These are phyloP conservation scores for Zootoca vivipara DNA, from an alignment of 2,113 vertebrate genomes.

Conservation along the genomic window DNA sequence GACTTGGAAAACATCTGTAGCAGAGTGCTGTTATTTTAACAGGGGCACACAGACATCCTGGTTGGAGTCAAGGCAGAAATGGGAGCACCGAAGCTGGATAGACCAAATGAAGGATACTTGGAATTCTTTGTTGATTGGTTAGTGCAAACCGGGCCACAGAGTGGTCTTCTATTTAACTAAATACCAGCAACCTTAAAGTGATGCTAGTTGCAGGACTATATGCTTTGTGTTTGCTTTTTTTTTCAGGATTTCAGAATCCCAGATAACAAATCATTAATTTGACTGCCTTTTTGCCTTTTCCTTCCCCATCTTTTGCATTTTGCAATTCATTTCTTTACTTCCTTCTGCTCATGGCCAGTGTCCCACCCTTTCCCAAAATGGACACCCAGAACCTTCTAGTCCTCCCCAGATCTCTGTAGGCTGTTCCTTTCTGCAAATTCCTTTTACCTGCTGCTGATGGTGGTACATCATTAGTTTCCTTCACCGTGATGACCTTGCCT, in stretches of 20 bases:
- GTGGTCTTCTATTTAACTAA: neutral
- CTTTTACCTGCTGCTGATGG: neutral
- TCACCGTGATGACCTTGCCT: neutral
- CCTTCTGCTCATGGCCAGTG: neutral
- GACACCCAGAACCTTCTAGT: neutral
- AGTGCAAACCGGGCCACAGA: conserved; percentile 55
- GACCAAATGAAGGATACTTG: conserved; percentile 89
- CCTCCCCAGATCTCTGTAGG: neutral
- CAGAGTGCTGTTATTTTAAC: conserved; percentile 37
- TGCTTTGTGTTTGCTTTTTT: neutral
- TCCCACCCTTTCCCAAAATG: too few relatives aligned
- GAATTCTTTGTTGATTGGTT: conserved; percentile 99
- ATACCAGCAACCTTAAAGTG: neutral
- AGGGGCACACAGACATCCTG: conserved; percentile 94
- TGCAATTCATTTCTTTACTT: neutral
- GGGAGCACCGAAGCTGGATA: conserved; percentile 86
- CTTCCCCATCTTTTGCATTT: neutral
- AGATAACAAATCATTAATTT: neutral
- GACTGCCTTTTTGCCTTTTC: neutral
- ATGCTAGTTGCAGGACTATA: neutral
- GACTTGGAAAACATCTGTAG: neutral
- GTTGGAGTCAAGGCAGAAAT: conserved; percentile 97
- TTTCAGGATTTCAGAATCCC: neutral
- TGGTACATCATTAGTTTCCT: too few relatives aligned
- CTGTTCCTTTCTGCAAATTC: neutral